These are phyloP conservation scores for Crossocerus cetratus DNA, from an alignment of 2,888 invertebrate species.

Conservation along the genomic window DNA sequence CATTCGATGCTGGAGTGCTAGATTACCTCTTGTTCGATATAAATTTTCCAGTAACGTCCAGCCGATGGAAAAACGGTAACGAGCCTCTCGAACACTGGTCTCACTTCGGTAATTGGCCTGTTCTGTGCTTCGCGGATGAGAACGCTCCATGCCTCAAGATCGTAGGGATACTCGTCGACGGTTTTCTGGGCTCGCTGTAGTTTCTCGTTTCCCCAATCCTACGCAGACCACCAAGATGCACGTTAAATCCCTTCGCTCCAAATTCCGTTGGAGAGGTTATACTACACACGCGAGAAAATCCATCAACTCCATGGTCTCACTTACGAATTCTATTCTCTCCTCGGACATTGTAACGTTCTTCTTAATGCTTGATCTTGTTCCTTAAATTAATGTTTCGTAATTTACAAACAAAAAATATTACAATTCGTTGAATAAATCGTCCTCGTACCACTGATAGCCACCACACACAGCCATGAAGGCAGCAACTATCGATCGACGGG, in stretches of 20 bases:
- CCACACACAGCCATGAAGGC: background rate
- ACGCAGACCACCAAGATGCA: conserved; percentile 35
- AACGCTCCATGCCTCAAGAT: conserved; percentile 98
- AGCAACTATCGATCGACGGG: background rate
- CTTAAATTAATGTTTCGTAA: conserved; percentile 17
- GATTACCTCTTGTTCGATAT: conserved; percentile 96
- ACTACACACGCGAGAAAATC: background rate
- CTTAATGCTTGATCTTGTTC: background rate
- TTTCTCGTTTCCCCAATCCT: conserved; percentile 95
- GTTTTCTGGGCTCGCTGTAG: conserved; percentile 89
- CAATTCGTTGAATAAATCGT: background rate
- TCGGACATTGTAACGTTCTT: conserved; percentile 57
- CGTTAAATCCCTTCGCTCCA: too few relatives aligned
- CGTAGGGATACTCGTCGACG: conserved; percentile 92
- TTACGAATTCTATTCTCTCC: conserved; percentile 67
- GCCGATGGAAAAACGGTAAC: conserved; percentile 96
- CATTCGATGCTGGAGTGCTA: background rate
- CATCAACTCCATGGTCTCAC: conserved; percentile 30
- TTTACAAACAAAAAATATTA: conserved; percentile 8
- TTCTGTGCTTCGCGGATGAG: conserved; percentile 95
- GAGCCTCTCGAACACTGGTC: conserved; percentile 95
- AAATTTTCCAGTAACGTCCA: conserved; percentile 99
- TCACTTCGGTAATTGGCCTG: conserved; percentile 91
- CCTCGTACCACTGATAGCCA: background rate
- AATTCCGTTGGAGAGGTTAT: background rate